phyloP scores from a whole-genome alignment of 2,113 vertebrate genomes.

The Spea bombifrons region DNA sequence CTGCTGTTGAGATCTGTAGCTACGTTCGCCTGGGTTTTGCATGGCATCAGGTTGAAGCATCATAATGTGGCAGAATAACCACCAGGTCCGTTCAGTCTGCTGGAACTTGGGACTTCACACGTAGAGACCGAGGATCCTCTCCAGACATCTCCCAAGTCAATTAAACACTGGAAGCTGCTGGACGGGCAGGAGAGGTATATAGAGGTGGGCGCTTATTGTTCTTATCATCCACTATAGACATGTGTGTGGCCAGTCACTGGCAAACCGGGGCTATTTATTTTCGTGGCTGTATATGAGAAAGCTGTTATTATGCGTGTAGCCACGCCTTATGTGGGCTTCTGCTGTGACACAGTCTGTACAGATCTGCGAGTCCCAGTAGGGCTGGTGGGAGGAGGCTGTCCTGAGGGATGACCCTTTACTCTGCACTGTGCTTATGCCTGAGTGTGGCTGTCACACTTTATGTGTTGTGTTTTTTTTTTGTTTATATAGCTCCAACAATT shows the following conservation, averaged over 20 bases:
- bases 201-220: constrained; percentile 21
- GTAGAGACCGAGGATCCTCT: neutral
- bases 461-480: too few species aligned
- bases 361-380: constrained; percentile 1
- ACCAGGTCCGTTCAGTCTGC: neutral
- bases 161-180: constrained; percentile 2
- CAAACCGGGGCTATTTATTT: too few species aligned
- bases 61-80: neutral
- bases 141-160: neutral
- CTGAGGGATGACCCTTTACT: neutral
- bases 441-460: too few species aligned
- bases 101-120: neutral
- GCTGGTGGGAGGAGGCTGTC: constrained; percentile 7
- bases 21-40: neutral
- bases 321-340: constrained; percentile 24
- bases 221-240: neutral
- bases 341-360: neutral
- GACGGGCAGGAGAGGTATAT: neutral
- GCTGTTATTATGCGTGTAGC: constrained; percentile 1
- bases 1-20: constrained; percentile 2
- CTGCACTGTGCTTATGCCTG: neutral
- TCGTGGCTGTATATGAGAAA: neutral
- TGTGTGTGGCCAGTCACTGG: too few species aligned
- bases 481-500: too few species aligned
- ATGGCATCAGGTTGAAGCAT: neutral